Evolutionary conservation across 2,797 vertebrate genomes (phyloP).

Genomic region (Emydoidea blandingii): DNA sequence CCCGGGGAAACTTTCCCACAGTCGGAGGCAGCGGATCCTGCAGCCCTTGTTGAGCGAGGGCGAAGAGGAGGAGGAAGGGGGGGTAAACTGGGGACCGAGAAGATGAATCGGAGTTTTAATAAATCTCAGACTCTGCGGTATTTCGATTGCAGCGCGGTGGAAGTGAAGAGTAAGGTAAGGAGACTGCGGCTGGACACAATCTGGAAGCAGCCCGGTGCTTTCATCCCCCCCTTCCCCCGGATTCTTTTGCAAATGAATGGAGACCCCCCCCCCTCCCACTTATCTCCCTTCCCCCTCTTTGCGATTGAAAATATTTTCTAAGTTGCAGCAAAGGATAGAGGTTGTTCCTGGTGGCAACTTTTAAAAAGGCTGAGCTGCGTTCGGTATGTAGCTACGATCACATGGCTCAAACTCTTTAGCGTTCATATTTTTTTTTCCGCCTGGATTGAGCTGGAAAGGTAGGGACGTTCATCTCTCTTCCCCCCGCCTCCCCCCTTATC

Average conservation of each 20-base stretch:
- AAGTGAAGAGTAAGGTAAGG: constrained; percentile 98
- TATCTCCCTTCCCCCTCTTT: not conserved
- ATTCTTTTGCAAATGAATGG: constrained; percentile 51
- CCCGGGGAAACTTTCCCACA: not conserved
- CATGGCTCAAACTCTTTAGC: not conserved
- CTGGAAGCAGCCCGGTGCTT: not conserved
- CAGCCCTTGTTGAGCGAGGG: constrained; percentile 49
- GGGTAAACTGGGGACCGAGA: constrained; percentile 71
- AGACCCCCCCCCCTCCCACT: not conserved
- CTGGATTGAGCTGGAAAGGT: not conserved
- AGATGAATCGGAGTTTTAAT: constrained; percentile 96
- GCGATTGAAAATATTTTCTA: not conserved
- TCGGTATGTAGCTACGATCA: not conserved
- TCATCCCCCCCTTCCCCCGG: not conserved
- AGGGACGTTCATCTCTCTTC: too few species aligned
- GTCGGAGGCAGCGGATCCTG: constrained; percentile 5
- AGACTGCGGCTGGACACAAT: not conserved
- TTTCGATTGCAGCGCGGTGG: constrained; percentile 90
- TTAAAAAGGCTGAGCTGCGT: not conserved
- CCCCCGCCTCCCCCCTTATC: not conserved
- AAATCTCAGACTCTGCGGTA: constrained; percentile 92
- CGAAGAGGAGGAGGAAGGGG: not conserved
- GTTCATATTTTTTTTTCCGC: not conserved
- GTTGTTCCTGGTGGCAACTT: not conserved
- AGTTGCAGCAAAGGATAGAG: not conserved